A percentile compares a stretch with the other conserved stretches of the same genome.
Evolutionary conservation across 2,888 invertebrate genomes (phyloP).

Genomic region (Pycnomerus fuliginosus): DNA sequence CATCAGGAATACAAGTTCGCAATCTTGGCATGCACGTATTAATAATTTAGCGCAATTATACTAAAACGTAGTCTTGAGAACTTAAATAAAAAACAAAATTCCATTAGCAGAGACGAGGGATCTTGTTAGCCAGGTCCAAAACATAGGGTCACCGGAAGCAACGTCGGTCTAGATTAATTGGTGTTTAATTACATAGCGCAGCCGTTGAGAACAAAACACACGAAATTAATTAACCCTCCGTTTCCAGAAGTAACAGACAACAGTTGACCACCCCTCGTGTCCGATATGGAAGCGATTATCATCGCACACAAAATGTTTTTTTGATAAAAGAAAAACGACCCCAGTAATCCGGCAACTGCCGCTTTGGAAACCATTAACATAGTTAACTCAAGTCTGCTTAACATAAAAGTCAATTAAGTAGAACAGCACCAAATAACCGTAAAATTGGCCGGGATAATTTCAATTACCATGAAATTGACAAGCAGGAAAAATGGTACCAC

Average conservation of each 20-base stretch:
- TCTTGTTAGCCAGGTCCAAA: conserved; percentile 20
- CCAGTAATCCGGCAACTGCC: no score
- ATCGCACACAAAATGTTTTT: no score
- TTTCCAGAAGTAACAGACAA: no score
- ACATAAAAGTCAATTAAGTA: conserved; percentile 11
- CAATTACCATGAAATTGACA: conserved; percentile 14
- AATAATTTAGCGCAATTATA: conserved; percentile 23
- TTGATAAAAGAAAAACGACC: no score
- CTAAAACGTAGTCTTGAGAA: conserved; percentile 8
- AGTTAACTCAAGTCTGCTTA: no score
- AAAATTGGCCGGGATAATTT: conserved; percentile 14
- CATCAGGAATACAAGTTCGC: no score
- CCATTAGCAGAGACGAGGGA: conserved; percentile 9
- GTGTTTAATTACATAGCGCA: conserved; percentile 24
- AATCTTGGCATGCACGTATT: conserved; percentile 14
- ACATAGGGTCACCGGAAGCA: conserved; percentile 24
- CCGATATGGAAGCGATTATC: no score
- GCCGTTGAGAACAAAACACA: conserved; percentile 4
- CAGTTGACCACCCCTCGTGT: no score
- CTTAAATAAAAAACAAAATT: conserved; percentile 13
- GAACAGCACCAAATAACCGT: conserved; percentile 15
- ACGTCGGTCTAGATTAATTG: conserved; percentile 22
- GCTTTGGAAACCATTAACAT: no score
- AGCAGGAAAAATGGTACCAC: not conserved
- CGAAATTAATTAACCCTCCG: no score